Conservation (phyloP, 1,140 invertebrate species). For the Philaenus spumarius region DNA sequence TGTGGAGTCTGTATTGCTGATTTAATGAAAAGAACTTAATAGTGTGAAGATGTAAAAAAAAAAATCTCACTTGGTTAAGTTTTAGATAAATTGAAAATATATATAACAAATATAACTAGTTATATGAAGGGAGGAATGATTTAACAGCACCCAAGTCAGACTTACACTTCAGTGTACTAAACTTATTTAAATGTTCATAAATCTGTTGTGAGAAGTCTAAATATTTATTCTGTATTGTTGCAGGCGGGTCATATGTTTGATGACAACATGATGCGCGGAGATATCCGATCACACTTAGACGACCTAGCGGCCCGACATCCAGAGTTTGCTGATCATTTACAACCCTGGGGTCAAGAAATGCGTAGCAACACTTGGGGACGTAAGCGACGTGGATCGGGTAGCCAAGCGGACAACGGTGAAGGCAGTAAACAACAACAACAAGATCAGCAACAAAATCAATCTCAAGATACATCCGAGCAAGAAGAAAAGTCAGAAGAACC, state of each 20-base stretch:
- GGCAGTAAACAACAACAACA: constrained; percentile 22
- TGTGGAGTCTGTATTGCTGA: no score
- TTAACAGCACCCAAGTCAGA: no score
- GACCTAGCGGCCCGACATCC: constrained; percentile 51
- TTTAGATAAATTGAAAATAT: no score
- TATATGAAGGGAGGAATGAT: no score
- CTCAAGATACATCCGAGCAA: background rate
- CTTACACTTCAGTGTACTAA: no score
- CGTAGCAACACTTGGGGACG: constrained; percentile 7
- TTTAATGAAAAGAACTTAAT: no score
- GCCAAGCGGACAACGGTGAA: background rate
- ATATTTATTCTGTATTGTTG: constrained; percentile 27
- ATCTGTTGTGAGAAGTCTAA: no score
- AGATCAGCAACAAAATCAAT: constrained; percentile 10
- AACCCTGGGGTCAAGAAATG: constrained; percentile 40
- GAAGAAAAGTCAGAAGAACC: background rate
- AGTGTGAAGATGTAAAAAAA: no score
- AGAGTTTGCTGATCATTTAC: constrained; percentile 52
- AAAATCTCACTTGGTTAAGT: no score
- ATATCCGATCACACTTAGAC: constrained; percentile 48
- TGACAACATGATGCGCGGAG: constrained; percentile 46
- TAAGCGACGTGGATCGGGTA: background rate
- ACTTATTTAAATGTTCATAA: no score
- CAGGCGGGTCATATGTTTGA: constrained; percentile 62
- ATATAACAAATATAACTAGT: no score